These are phyloP conservation scores for Oxystoma pomonae DNA, from an alignment of 2,888 invertebrate species.

Conservation along the genomic window DNA sequence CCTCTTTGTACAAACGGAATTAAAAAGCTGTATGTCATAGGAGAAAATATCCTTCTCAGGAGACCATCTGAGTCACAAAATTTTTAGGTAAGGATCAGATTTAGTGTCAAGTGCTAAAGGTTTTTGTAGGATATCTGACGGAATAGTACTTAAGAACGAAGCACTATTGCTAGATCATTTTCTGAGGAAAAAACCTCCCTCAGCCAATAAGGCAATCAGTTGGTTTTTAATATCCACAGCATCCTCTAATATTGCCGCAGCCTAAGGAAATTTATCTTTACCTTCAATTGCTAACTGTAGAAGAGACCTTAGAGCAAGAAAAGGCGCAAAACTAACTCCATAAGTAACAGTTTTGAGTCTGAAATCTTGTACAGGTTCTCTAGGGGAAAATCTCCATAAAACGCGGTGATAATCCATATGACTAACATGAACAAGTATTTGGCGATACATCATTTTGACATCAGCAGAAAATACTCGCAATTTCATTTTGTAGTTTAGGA, in stretches of 20 bases:
- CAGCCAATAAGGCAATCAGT: too few relatives aligned
- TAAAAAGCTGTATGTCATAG: neutral
- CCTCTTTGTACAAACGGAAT: slow-evolving; percentile 1
- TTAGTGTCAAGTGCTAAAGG: too few relatives aligned
- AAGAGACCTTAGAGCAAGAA: neutral
- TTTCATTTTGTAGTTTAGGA: slow-evolving; percentile 4
- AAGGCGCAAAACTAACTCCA: neutral
- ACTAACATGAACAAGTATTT: neutral
- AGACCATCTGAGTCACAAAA: neutral
- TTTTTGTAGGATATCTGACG: slow-evolving; percentile 2
- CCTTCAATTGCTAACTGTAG: neutral
- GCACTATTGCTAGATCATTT: too few relatives aligned
- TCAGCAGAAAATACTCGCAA: slow-evolving; percentile 1
- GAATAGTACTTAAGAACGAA: neutral
- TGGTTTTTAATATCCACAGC: neutral
- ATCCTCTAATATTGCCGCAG: neutral
- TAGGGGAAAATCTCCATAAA: neutral
- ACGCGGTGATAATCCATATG: neutral
- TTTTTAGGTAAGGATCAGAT: slow-evolving; percentile 1
- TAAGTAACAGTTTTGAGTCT: neutral
- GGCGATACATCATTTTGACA: slow-evolving; percentile 2
- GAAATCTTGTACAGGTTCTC: neutral
- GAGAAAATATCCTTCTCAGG: slow-evolving; percentile 1
- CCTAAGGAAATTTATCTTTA: neutral
- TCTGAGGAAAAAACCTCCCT: too few relatives aligned